Evolutionary conservation across 2,797 vertebrate species (phyloP), one percentile per base, ranked within the genome.

Genomic region (Xyrichtys novacula): DNA sequence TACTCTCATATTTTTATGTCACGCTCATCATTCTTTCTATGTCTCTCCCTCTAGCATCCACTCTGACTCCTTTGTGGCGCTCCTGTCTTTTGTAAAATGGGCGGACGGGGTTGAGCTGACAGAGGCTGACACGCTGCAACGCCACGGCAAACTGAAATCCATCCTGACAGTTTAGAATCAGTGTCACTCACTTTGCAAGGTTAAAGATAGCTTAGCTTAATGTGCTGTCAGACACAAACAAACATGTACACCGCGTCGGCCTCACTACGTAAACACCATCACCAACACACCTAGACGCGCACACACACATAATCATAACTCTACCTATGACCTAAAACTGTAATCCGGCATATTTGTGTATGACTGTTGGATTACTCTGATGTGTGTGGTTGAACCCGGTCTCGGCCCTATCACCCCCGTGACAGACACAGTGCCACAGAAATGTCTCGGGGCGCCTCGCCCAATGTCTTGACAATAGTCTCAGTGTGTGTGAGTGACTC

Each of bases 401-500:
- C 76, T 59, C 79, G 74, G 85, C 82, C 85, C 90, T 76, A 80
- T 91, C 88, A 84, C 89, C 88, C 79, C 85, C 40, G 71, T 92
- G 89, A 90, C 87, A 93, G 80, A 90, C 85, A 89, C 86, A 85
- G 85, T 90, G 86, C 65, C 87, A 87, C 85, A 85, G 77, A 91
- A 90, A 92, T 85, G 92, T 92, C 88, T 90, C 68, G 77, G 88
- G 89, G 87, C 84, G 50, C 78, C 61, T 87, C 78, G 76, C 52
- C 88, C 88, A 87, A 78, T 56, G 81, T 87, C 88, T 85, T 87
- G 87, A 94, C 93, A 94, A 94, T 92, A 90, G 88, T 83, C 78
- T 90, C 89, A 89, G 90, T 93, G 93, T 94, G 86, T 90, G 87
- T 89, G 87, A 90, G 91, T 89, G 92, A 90, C 81, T 87, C 52